These are phyloP conservation scores for Drosophila emarginata DNA, from an alignment of 2,888 invertebrate species.

Conservation along the genomic window DNA sequence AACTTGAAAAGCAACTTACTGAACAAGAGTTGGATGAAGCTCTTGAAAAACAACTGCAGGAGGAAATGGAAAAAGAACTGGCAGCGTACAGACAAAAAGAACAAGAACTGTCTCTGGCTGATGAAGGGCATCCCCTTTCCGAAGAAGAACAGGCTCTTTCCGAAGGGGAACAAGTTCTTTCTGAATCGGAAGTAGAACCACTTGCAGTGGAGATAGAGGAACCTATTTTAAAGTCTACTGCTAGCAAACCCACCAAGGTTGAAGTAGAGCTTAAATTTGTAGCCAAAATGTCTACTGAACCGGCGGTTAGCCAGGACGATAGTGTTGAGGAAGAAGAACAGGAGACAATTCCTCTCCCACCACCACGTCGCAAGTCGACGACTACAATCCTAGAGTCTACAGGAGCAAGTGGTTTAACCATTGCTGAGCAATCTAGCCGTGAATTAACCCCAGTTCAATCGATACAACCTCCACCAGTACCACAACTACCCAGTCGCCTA, in stretches of 20 bases:
- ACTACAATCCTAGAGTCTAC: conserved; percentile 68
- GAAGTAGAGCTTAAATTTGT: conserved; percentile 55
- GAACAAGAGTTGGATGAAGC: conserved; percentile 68
- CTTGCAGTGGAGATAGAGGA: conserved; percentile 34
- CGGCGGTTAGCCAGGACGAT: conserved; percentile 34
- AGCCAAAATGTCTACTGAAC: conserved; percentile 66
- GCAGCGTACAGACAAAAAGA: conserved; percentile 48
- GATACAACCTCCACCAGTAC: conserved; percentile 35
- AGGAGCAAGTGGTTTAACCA: conserved; percentile 30
- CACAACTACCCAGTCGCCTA: conserved; percentile 81
- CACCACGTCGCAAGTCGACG: conserved; percentile 79
- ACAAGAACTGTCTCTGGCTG: conserved; percentile 29
- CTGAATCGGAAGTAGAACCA: conserved; percentile 19
- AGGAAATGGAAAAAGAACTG: conserved; percentile 70
- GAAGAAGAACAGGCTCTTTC: conserved; percentile 9
- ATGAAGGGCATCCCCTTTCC: conserved; percentile 37
- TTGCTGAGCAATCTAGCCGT: conserved; percentile 46
- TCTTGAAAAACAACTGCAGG: conserved; percentile 61
- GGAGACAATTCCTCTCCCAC: conserved; percentile 62
- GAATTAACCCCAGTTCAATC: conserved; percentile 54
- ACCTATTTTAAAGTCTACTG: conserved; percentile 39
- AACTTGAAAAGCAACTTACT: conserved; percentile 56
- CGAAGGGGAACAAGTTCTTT: conserved; percentile 9
- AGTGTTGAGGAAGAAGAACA: conserved; percentile 34
- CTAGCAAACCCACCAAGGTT: conserved; percentile 59